Base-by-base conservation (phyloP, 64 coral and sea anemone genomes). In the Acropora tenuis region DNA sequence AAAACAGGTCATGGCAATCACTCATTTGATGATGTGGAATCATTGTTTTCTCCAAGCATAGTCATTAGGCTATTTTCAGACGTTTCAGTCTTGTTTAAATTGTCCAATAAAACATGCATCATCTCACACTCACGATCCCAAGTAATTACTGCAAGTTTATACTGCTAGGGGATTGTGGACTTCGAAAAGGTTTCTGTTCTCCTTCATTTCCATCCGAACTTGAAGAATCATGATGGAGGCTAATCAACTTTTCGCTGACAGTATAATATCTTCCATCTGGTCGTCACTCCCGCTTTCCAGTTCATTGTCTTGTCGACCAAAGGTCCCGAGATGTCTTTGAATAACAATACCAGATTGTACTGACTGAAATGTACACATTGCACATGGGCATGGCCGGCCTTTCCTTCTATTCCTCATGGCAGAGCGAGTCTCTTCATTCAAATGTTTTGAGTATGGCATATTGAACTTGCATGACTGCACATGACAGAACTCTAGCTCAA, bases 361-460 rank as follows among this genome's bases (percentile, higher is more conserved):
- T 44, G 67, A 73, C 47, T 87, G 43, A 87, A 13, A 48, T 71
- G 17, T 87, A 30, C 66, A 87, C 3, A 87, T 49, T 43, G 84
- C 66, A 80, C 76, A 90, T 13, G 88, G 88, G 43, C 88, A 79
- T 76, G 88, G 63, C 7, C 88, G 76, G 74, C 43, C 52, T 48
- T 73, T 75, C 74, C 50, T 7, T 55, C 50, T 90, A 83, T 83
- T 83, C 50, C 50, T 83, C 76, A 80, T 90, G 50, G 72, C 40
- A 16, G 63, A 46, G 72, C 69, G 78, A 45, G n/a, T 42, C 76
- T 90, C 80, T 80, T 80, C 74, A 79, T 58, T 48, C 30, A 77
- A 44, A 90, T 90, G 75, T 42, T 44, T 44, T 43, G 88, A 49
- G 78, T 79, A 80, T 53, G 47, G 88, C 88, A 90, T 90, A 58